Percentiles rank a stretch among this genome's conserved stretches.
phyloP scores from a whole-genome alignment of 2,797 vertebrate species.

The Hapalemur alaotrensis region DNA sequence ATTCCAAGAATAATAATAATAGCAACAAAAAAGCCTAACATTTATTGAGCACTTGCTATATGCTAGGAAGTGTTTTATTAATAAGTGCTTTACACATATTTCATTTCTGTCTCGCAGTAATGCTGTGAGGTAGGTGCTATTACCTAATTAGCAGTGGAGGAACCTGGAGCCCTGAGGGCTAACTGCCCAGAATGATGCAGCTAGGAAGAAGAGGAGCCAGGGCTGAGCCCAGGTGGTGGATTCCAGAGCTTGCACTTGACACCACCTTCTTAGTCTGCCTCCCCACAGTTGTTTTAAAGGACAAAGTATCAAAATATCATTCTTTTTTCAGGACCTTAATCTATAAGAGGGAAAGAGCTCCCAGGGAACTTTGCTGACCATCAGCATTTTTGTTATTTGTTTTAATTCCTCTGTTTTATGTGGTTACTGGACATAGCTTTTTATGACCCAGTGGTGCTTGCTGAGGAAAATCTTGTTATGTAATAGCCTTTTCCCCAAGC shows the following conservation, averaged over 20 bases:
- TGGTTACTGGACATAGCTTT: slow-evolving; percentile 45
- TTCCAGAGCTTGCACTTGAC: neutral
- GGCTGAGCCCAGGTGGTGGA: neutral
- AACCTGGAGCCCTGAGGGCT: neutral
- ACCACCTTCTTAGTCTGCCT: neutral
- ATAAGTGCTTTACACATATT: neutral
- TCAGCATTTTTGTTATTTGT: slow-evolving; percentile 40
- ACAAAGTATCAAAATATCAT: slow-evolving; percentile 4
- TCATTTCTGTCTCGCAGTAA: neutral
- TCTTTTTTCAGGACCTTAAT: slow-evolving; percentile 26
- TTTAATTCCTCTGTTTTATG: slow-evolving; percentile 52
- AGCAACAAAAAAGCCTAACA: neutral
- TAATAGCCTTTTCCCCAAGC: neutral
- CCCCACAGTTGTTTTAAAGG: neutral
- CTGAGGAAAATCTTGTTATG: slow-evolving; percentile 41
- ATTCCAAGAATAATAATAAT: neutral
- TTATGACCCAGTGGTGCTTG: slow-evolving; percentile 14
- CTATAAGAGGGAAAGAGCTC: slow-evolving; percentile 2
- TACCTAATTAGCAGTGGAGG: neutral
- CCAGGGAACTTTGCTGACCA: neutral
- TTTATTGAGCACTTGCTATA: slow-evolving; percentile 26
- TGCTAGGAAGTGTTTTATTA: neutral
- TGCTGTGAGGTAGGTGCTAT: neutral
- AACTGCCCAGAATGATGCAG: neutral
- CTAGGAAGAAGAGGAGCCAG: neutral